Percentiles rank a stretch among this genome's conserved stretches.
phyloP scores from a whole-genome alignment of 1,140 invertebrate genomes.

The Reticulitermes speratus region DNA sequence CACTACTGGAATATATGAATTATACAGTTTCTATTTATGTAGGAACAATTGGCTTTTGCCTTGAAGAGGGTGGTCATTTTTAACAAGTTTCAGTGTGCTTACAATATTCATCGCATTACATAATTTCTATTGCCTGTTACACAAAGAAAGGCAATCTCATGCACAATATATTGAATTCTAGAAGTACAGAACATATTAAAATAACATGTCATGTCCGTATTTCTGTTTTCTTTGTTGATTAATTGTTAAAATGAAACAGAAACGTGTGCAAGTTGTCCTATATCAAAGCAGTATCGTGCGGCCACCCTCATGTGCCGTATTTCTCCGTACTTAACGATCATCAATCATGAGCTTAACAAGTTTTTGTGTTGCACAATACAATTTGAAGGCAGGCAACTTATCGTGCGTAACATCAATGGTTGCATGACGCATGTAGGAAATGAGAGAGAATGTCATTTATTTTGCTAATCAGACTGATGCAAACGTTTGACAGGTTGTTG shows the following conservation, averaged over 20 bases:
- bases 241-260: background rate
- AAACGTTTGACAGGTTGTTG: background rate
- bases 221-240: background rate
- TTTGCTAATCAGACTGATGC: background rate
- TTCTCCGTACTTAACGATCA: background rate
- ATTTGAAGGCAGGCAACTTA: constrained; percentile 14
- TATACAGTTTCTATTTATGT: background rate
- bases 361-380: constrained; percentile 12
- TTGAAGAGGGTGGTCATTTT: background rate
- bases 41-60: background rate
- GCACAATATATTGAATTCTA: background rate
- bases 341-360: constrained; percentile 15
- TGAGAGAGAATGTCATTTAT: background rate
- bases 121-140: background rate
- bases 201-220: background rate
- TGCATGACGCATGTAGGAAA: background rate
- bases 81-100: background rate
- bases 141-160: background rate
- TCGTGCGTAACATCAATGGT: background rate
- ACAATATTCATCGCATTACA: background rate
- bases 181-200: background rate
- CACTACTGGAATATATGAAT: background rate
- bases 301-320: background rate
- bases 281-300: background rate
- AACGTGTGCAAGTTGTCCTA: background rate